Evolutionary conservation across 2,888 invertebrate species (phyloP).

Genomic region (Lycocerus yunnanus): DNA sequence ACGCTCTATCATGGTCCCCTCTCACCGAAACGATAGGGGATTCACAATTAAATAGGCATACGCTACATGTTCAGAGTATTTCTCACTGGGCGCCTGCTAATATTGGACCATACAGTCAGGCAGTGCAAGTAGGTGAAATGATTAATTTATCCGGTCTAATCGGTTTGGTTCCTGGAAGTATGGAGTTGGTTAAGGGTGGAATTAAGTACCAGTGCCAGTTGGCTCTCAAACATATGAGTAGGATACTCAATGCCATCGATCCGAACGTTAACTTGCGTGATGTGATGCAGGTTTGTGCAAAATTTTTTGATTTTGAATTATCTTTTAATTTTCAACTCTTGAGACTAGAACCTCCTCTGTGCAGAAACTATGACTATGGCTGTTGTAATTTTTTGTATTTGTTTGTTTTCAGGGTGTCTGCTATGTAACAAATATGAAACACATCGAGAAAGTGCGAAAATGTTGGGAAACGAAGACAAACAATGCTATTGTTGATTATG

Average conservation of each 20-base stretch:
- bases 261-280: constrained; percentile 78
- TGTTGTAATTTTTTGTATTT: background rate
- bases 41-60: constrained; percentile 59
- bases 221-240: constrained; percentile 79
- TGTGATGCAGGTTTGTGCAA: constrained; percentile 68
- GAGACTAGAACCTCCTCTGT: no score
- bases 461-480: constrained; percentile 84
- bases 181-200: constrained; percentile 76
- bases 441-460: constrained; percentile 74
- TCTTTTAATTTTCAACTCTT: no score
- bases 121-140: constrained; percentile 81
- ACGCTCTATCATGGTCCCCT: constrained; percentile 69
- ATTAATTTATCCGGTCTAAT: constrained; percentile 92
- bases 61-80: constrained; percentile 93
- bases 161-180: constrained; percentile 81
- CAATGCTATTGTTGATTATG: constrained; percentile 85
- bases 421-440: constrained; percentile 76
- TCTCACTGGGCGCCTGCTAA: constrained; percentile 99
- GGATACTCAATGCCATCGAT: constrained; percentile 82
- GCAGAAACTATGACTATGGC: no score
- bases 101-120: constrained; percentile 96
- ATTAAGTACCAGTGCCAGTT: constrained; percentile 81
- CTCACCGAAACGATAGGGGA: constrained; percentile 39
- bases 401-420: constrained; percentile 70
- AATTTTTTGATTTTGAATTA: no score